Evolutionary conservation across 2,888 invertebrate species (phyloP).

Genomic region (Corythucha ciliata): DNA sequence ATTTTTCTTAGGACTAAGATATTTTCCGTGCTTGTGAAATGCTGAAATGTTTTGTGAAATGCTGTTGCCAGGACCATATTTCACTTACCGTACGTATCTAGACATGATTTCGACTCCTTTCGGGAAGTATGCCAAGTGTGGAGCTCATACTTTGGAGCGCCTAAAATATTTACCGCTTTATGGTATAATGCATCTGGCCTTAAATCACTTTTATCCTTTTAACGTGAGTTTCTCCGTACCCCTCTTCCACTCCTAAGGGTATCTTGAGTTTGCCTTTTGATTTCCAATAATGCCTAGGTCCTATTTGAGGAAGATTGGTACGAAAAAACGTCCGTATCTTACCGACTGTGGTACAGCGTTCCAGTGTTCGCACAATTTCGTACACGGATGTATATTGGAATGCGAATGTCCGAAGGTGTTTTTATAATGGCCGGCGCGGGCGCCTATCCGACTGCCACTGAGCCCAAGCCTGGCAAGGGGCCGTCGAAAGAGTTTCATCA

Average conservation of each 20-base stretch:
- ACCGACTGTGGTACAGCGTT: slow-evolving; percentile 75
- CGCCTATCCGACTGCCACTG: slow-evolving; percentile 69
- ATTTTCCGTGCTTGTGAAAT: too few species aligned
- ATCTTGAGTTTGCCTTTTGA: slow-evolving; percentile 7
- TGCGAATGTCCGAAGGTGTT: slow-evolving; percentile 84
- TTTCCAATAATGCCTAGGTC: slow-evolving; percentile 54
- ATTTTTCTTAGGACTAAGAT: too few species aligned
- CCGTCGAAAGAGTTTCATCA: slow-evolving; percentile 63
- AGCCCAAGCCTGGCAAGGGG: slow-evolving; percentile 72
- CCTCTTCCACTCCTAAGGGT: neutral
- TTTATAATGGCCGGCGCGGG: slow-evolving; percentile 86
- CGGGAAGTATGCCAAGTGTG: slow-evolving; percentile 48
- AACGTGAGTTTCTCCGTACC: slow-evolving; percentile 49
- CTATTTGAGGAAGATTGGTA: slow-evolving; percentile 66
- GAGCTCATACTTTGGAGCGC: slow-evolving; percentile 53
- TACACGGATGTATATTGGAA: slow-evolving; percentile 80
- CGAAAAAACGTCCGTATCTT: slow-evolving; percentile 58
- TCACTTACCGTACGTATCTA: slow-evolving; percentile 74
- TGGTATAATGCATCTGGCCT: slow-evolving; percentile 53
- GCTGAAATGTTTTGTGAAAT: too few species aligned
- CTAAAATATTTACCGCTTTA: slow-evolving; percentile 58
- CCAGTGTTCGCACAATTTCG: slow-evolving; percentile 81
- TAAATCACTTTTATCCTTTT: slow-evolving; percentile 56
- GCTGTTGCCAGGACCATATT: slow-evolving; percentile 77
- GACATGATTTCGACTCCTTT: slow-evolving; percentile 59